Conservation (phyloP, 2,797 vertebrate species). For the Rhadinocentrus ornatus region DNA sequence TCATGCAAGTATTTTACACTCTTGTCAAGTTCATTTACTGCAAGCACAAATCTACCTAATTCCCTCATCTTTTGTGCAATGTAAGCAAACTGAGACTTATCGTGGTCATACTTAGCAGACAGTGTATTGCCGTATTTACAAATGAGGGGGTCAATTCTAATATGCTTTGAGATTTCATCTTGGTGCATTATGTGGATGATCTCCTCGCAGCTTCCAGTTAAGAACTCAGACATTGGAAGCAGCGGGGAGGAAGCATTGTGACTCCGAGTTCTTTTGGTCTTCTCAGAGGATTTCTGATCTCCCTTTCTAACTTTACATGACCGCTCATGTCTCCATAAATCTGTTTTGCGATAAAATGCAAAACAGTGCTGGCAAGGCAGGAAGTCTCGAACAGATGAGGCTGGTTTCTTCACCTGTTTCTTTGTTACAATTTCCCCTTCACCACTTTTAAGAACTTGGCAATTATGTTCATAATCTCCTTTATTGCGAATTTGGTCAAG, state of each 20-base stretch:
- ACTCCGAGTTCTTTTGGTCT: conserved; percentile 28
- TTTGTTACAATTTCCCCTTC: conserved; percentile 66
- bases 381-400: conserved; percentile 70
- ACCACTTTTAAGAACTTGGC: conserved; percentile 65
- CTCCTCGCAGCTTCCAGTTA: conserved; percentile 75
- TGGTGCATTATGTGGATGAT: conserved; percentile 80
- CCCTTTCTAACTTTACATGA: conserved; percentile 71
- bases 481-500: conserved; percentile 77
- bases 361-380: conserved; percentile 78
- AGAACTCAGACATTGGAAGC: conserved; percentile 67
- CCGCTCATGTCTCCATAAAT: conserved; percentile 77
- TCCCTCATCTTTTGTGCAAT: conserved; percentile 82
- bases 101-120: conserved; percentile 71
- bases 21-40: conserved; percentile 73
- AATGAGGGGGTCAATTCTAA: conserved; percentile 77
- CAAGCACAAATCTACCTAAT: conserved; percentile 75
- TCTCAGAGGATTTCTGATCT: conserved; percentile 53
- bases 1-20: conserved; percentile 77
- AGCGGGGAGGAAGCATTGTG: conserved; percentile 49
- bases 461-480: conserved; percentile 75
- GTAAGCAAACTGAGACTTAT: conserved; percentile 80
- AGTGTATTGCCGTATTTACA: conserved; percentile 78
- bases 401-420: conserved; percentile 57
- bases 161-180: conserved; percentile 74
- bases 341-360: conserved; percentile 77